Conservation (phyloP, 2,888 invertebrate genomes). For the Oegoconia quadripuncta region DNA sequence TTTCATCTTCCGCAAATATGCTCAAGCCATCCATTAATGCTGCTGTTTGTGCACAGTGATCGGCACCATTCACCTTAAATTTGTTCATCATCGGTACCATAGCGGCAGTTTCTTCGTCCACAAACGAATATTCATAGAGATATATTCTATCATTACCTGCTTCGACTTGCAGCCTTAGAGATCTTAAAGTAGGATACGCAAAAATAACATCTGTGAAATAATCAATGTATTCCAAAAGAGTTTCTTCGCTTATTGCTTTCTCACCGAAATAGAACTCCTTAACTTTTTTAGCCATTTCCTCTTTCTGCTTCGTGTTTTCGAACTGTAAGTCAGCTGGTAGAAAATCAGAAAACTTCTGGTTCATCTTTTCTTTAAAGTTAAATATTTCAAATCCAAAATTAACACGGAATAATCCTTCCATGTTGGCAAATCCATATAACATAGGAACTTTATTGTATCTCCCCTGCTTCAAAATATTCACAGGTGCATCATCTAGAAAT, state of each 20-base stretch:
- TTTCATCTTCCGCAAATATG: conserved; percentile 7
- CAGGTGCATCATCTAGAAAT: too few relatives aligned
- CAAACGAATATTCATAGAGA: conserved; percentile 37
- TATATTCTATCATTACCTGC: conserved; percentile 31
- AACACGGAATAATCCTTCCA: conserved; percentile 42
- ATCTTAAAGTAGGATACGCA: conserved; percentile 24
- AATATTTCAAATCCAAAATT: conserved; percentile 29
- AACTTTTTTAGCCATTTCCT: conserved; percentile 28
- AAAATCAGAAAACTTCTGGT: conserved; percentile 47
- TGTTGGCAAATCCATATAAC: conserved; percentile 44
- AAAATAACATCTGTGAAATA: conserved; percentile 36
- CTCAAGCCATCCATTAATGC: conserved; percentile 25
- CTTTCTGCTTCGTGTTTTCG: conserved; percentile 27
- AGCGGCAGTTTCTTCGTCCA: conserved; percentile 28
- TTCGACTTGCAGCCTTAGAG: conserved; percentile 27
- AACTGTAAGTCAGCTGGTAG: conserved; percentile 44
- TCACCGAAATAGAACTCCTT: conserved; percentile 40
- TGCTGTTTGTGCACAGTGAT: conserved; percentile 31
- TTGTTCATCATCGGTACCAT: conserved; percentile 6
- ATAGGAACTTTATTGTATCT: too few relatives aligned
- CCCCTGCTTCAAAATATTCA: too few relatives aligned
- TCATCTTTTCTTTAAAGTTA: conserved; percentile 42
- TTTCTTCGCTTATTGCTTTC: conserved; percentile 24
- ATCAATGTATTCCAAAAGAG: conserved; percentile 30
- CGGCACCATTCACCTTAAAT: conserved; percentile 29